Conservation (phyloP, 2,113 vertebrate species). For the Neotragus moschatus region DNA sequence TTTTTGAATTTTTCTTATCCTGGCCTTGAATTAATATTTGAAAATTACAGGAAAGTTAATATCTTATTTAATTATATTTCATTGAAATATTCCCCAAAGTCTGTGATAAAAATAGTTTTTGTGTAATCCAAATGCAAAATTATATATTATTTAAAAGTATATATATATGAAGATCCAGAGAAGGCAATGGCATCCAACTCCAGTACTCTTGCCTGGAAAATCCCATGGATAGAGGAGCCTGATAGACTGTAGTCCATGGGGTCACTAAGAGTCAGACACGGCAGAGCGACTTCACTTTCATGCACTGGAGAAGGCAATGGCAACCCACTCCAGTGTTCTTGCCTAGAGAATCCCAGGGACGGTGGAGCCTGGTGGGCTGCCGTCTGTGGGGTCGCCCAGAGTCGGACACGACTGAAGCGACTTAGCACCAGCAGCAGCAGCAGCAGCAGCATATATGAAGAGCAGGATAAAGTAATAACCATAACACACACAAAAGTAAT, state of each 20-base stretch:
- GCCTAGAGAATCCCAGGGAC: too few relatives aligned
- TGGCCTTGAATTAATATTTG: background rate
- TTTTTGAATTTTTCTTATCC: background rate
- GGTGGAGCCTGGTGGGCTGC: too few relatives aligned
- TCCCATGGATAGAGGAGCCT: too few relatives aligned
- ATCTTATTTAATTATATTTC: background rate
- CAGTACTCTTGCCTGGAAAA: too few relatives aligned
- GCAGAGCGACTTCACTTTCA: too few relatives aligned
- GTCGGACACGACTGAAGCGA: too few relatives aligned
- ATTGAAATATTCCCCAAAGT: background rate
- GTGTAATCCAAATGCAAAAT: background rate
- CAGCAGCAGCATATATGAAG: background rate
- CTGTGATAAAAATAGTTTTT: background rate
- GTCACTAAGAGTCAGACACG: too few relatives aligned
- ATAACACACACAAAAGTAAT: background rate
- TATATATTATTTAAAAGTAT: background rate
- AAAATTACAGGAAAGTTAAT: background rate
- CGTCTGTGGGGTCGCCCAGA: accelerated
- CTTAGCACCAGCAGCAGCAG: too few relatives aligned
- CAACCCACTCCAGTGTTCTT: too few relatives aligned
- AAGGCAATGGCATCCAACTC: too few relatives aligned
- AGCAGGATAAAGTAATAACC: background rate
- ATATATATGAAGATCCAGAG: background rate
- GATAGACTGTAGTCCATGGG: too few relatives aligned
- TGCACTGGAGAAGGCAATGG: too few relatives aligned